Base-by-base conservation (phyloP, 2,797 vertebrate genomes). In the Enteromius viviparus region DNA sequence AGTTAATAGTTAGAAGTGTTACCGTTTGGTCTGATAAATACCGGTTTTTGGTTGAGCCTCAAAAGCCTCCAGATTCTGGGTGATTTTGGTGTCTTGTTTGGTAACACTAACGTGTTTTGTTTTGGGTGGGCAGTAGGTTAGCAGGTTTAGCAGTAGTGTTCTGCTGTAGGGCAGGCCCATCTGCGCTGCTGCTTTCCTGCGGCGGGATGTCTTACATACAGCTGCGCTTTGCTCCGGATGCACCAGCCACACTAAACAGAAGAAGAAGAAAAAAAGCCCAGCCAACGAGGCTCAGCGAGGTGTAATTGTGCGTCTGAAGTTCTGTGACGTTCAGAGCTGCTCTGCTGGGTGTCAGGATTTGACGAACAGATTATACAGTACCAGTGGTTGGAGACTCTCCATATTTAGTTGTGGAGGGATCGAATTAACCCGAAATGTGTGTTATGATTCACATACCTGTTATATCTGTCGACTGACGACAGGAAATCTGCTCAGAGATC, bases 221-320 rank as follows among this genome's bases (percentile, higher is more conserved):
- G 94, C 93, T 94, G 94, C 89, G 87, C 87, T 92, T 88, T 92
- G 93, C 94, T 94, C 94, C 93, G 93, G 94, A 95, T 95, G 93
- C 92, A 91, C 89, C 88, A 88, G 89, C 87, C 86, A 45, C 60
- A 66, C 58, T 49, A 84, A 83, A 85, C 83, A 87, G 60, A 80
- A 68, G 81, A 86, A 82, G 8, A 40, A 40, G 65, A 82, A 82
- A 68, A 84, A 82, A 72, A 86, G 66, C 60, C 60, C 10, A 14
- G 45, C 32, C 32, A 64, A 0, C 34, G 40, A 62, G 53, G 69
- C 29, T 74, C 55, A 0, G 11, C 4, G 40, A 19, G 55, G 8
- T 64, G 55, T 42, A 15, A 47, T 60, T n/a, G 68, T 47, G 55
- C 12, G 7, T 58, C 49, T 80, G 51, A 68, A 70, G 29, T 23